These are phyloP conservation scores for Hydrotaea cyrtoneurina DNA, from an alignment of 2,888 invertebrate genomes.

Conservation along the genomic window DNA sequence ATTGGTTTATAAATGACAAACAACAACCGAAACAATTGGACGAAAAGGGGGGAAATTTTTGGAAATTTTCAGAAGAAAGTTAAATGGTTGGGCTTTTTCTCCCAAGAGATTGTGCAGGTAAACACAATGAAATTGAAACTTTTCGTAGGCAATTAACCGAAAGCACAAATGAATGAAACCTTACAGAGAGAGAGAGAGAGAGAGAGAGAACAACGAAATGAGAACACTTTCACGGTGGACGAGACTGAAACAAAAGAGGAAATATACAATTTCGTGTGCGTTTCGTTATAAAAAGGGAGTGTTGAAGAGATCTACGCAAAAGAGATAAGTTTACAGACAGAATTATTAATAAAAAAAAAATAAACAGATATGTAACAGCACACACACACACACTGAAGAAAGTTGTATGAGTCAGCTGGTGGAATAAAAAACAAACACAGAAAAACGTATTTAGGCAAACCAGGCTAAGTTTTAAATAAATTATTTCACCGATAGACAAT, in stretches of 20 bases:
- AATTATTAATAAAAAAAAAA: constrained; percentile 1
- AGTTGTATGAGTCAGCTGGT: neutral
- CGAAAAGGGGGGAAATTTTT: too few relatives aligned
- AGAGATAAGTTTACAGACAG: constrained; percentile 3
- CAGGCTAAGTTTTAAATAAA: constrained; percentile 6
- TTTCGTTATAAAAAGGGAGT: neutral
- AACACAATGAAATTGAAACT: constrained; percentile 23
- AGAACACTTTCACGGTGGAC: constrained; percentile 47
- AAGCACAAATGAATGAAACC: neutral
- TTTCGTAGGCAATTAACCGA: neutral
- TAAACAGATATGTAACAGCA: neutral
- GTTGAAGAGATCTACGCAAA: neutral
- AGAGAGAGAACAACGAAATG: constrained; percentile 9
- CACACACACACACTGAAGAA: neutral
- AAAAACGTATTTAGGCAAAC: neutral
- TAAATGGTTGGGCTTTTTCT: too few relatives aligned
- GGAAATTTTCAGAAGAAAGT: too few relatives aligned
- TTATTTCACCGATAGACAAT: neutral
- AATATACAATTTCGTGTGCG: neutral
- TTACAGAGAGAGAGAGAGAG: neutral
- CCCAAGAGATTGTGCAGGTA: too few relatives aligned
- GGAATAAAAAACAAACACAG: neutral
- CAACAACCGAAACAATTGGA: neutral
- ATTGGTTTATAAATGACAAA: constrained; percentile 17
- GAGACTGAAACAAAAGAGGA: neutral